Base-by-base conservation (phyloP, 2,888 invertebrate genomes). In the Acrobasis suavella region DNA sequence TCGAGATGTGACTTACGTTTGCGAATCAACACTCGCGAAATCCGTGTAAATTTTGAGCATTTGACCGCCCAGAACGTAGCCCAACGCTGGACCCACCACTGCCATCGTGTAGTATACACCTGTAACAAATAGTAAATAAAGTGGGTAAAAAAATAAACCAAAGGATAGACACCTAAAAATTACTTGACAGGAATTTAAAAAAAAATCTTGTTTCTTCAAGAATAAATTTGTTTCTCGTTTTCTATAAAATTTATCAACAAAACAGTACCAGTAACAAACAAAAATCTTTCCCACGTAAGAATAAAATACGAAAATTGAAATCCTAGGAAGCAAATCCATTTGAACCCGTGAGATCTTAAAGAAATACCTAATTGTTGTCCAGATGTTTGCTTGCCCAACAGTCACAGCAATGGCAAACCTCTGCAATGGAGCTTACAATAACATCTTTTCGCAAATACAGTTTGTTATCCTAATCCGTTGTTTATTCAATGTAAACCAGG, bases 91-190 rank as follows among this genome's bases (percentile, higher is more conserved):
- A 6, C 97, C 97, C 72, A 97, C 93, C 60, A 96, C 95, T 17
- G 96, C 96, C 94, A 96, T 96, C 14, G 96, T 96, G 82, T 96
- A 97, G 86, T 96, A 97, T 52, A 96, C 94, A 64, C 96, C 96
- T 95, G 86, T 0, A 91, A 63, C 32, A 69, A 66, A 65, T n/a
- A 10, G 10, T 14, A 32, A 32, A 32, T 32, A 32, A 32, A 32
- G 7, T 32, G 32, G 32, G 32, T 32, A 32, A 32, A 32, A n/a
- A 7, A 32, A 6, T 32, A 32, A 7, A 32, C 7, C 32, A 7
- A 32, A 22, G n/a, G n/a, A n/a, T n/a, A n/a, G n/a, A n/a, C n/a
- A n/a, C n/a, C n/a, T n/a, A n/a, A n/a, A n/a, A n/a, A n/a, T n/a
- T n/a, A n/a, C n/a, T n/a, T n/a, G n/a, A n/a, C n/a, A n/a, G n/a